These are phyloP conservation scores for Galaxea fascicularis DNA, from an alignment of 92 coral and sea anemone species.

Conservation along the genomic window DNA sequence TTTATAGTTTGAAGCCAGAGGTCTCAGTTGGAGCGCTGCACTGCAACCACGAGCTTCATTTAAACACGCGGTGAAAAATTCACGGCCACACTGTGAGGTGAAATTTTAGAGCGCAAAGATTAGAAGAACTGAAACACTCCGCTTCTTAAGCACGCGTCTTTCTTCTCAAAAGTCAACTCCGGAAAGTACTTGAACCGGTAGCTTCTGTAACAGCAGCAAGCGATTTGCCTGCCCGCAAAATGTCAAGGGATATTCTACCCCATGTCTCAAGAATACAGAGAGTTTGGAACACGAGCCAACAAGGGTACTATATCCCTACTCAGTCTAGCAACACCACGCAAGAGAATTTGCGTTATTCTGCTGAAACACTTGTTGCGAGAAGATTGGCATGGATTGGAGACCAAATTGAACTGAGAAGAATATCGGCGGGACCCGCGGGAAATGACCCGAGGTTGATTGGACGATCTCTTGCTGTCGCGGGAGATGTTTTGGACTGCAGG, in stretches of 20 bases:
- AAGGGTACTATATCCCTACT: neutral
- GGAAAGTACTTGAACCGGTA: slow-evolving; percentile 1
- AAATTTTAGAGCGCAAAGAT: neutral
- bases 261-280: neutral
- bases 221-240: slow-evolving; percentile 28
- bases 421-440: neutral
- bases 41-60: neutral
- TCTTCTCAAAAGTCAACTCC: slow-evolving; percentile 18
- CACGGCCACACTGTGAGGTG: neutral
- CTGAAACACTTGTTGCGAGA: slow-evolving; percentile 39
- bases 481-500: slow-evolving; percentile 16
- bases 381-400: slow-evolving; percentile 67
- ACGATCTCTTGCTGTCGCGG: slow-evolving; percentile 33
- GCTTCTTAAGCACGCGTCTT: neutral
- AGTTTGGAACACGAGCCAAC: neutral
- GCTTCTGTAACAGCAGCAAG: neutral
- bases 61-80: neutral
- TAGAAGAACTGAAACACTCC: neutral
- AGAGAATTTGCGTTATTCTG: neutral
- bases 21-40: neutral
- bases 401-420: slow-evolving; percentile 36
- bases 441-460: slow-evolving; percentile 15
- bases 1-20: neutral
- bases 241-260: slow-evolving; percentile 9
- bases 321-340: slow-evolving; percentile 5